Percentiles rank a stretch among this genome's conserved stretches.
These are phyloP conservation scores for Hemicordylus capensis DNA, from an alignment of 2,113 vertebrate genomes.

Conservation along the genomic window DNA sequence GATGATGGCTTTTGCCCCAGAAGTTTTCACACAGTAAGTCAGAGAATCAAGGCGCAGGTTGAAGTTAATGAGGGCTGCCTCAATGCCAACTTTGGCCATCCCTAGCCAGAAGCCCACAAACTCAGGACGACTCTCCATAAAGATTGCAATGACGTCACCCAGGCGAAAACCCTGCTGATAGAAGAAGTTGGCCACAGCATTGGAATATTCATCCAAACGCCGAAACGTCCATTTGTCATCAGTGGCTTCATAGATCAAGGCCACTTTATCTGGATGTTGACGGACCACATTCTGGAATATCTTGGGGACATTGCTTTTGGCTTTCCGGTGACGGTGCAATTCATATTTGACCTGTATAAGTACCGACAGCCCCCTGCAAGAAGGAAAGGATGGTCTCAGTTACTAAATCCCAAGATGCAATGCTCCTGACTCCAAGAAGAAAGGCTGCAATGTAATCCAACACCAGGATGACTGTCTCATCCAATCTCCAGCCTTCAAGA, in stretches of 20 bases:
- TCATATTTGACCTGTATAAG: slow-evolving; percentile 84
- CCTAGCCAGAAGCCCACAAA: slow-evolving; percentile 92
- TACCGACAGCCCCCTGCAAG: slow-evolving; percentile 83
- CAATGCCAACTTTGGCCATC: slow-evolving; percentile 85
- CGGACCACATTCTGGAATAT: slow-evolving; percentile 81
- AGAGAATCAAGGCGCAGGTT: slow-evolving; percentile 85
- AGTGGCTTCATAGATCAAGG: slow-evolving; percentile 84
- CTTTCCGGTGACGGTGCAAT: slow-evolving; percentile 76
- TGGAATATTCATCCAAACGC: slow-evolving; percentile 82
- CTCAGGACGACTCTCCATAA: slow-evolving; percentile 88
- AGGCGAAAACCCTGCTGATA: slow-evolving; percentile 76
- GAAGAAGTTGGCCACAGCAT: slow-evolving; percentile 82
- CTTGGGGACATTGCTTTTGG: slow-evolving; percentile 78
- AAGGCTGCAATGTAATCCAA: too few relatives aligned
- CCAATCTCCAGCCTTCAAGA: not conserved
- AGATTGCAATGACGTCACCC: slow-evolving; percentile 87
- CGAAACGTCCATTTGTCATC: slow-evolving; percentile 85
- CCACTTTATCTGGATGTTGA: slow-evolving; percentile 81
- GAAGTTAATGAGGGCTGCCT: slow-evolving; percentile 88
- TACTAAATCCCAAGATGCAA: not conserved
- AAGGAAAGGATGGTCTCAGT: not conserved
- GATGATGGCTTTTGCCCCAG: slow-evolving; percentile 81
- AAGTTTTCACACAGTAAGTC: slow-evolving; percentile 83
- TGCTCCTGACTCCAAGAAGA: not conserved
- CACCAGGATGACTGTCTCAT: not conserved